Percentiles rank a stretch among this genome's conserved stretches.
These are phyloP conservation scores for Vulpes vulpes DNA, from an alignment of 2,113 vertebrate genomes.

Conservation along the genomic window DNA sequence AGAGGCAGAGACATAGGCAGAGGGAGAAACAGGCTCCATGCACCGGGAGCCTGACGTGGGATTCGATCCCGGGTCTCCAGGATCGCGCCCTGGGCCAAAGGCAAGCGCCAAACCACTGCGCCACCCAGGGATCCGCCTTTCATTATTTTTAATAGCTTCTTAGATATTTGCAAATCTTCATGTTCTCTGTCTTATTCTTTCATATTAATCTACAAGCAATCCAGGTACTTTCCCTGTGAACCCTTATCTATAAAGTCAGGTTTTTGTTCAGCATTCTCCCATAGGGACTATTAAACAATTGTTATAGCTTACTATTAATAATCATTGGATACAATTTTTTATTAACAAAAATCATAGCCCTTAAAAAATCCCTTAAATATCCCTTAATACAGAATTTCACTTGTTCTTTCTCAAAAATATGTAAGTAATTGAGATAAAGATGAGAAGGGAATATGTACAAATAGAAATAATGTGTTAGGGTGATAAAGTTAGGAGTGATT, in stretches of 20 bases:
- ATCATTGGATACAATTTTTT: constrained; percentile 7
- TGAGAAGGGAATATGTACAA: constrained; percentile 12
- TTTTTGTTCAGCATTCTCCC: constrained; percentile 22
- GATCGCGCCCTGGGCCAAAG: no score
- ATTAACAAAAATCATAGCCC: background rate
- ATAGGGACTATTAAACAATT: constrained; percentile 18
- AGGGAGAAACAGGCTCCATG: no score
- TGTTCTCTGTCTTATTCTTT: constrained; percentile 30
- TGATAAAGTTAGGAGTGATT: constrained; percentile 24
- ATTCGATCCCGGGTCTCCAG: no score
- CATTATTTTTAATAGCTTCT: constrained; percentile 12
- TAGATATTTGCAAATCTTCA: constrained; percentile 12
- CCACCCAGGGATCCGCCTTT: no score
- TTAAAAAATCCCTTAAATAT: constrained; percentile 31
- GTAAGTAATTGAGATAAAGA: constrained; percentile 37
- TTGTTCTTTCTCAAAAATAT: constrained; percentile 44
- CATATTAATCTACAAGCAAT: constrained; percentile 7
- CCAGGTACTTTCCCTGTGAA: background rate
- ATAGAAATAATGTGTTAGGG: constrained; percentile 24
- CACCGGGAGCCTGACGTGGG: no score
- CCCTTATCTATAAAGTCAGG: background rate
- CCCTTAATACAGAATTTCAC: constrained; percentile 54
- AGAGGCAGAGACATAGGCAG: no score
- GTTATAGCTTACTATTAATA: background rate
- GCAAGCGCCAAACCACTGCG: no score